Evolutionary conservation across 1,140 invertebrate species (phyloP), one percentile per base, ranked within the genome.

Genomic region (Lepidurus packardi): DNA sequence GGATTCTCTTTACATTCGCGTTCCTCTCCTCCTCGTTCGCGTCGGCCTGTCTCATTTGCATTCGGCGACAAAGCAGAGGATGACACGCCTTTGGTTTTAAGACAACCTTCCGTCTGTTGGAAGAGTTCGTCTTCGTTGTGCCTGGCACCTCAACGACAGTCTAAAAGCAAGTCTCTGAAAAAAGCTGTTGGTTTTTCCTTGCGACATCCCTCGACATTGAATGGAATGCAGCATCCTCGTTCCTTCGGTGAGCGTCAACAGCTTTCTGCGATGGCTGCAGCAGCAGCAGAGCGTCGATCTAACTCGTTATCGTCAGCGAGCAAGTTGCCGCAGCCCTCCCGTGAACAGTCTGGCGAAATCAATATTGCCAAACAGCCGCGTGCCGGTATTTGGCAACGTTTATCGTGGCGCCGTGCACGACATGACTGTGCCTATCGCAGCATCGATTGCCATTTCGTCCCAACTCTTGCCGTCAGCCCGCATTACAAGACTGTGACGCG

Each of bases 61-160:
- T 65, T 65, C 16, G 53, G 53, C 53, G 53, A 65, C 53, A 65
- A 21, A 65, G 53, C 53, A 21, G 53, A 65, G 53, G 53, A 65
- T 65, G 53, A 65, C 53, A 65, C 53, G 53, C n/a, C 53, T 65
- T 65, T 65, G 53, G 53, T 65, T 65, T 65, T 65, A 65, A 65
- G 53, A 16, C 53, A 65, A 65, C 53, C 53, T 9, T 65, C 53
- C 16, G 53, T 21, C 13, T 65, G 53, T 13, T 65, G 53, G 53
- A 65, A 65, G 53, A 65, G 53, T 65, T 65, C 53, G 53, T 65
- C 53, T 13, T 65, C 53, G 53, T 65, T 65, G 53, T 65, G 53
- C n/a, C 53, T 65, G 53, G 53, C 16, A n/a, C 16, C 53, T 13
- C 53, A 13, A 65, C 53, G 53, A 65, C 53, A 7, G 21, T n/a